Conservation (phyloP, 2,888 invertebrate species). For the Cheilosia impressa region DNA sequence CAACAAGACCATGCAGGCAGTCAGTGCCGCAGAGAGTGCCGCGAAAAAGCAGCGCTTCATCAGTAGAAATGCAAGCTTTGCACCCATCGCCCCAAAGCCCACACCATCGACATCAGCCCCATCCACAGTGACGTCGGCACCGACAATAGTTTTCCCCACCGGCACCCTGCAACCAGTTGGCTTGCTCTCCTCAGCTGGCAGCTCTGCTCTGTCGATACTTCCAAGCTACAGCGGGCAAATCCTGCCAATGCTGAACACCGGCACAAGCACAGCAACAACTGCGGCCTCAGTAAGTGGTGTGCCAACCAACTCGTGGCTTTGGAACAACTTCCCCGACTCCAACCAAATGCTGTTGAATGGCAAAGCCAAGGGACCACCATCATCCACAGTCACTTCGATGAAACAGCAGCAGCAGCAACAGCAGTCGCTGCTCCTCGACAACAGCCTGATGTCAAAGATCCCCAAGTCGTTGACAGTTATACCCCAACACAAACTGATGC, state of each 20-base stretch:
- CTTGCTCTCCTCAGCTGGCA: conserved; percentile 26
- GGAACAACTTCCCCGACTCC: conserved; percentile 82
- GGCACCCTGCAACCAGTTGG: conserved; percentile 51
- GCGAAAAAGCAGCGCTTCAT: conserved; percentile 53
- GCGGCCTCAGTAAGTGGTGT: conserved; percentile 48
- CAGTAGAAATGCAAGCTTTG: conserved; percentile 31
- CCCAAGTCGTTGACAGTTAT: conserved; percentile 93
- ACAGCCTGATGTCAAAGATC: conserved; percentile 88
- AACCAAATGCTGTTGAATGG: conserved; percentile 81
- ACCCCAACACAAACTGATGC: conserved; percentile 85
- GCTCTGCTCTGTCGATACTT: conserved; percentile 40
- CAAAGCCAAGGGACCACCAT: conserved; percentile 78
- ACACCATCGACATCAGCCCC: conserved; percentile 53
- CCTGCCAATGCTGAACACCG: conserved; percentile 37
- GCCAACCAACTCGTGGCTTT: conserved; percentile 78
- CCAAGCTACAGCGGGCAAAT: conserved; percentile 50
- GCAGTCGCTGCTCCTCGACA: conserved; percentile 81
- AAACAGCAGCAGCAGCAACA: conserved; percentile 78
- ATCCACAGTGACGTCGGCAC: conserved; percentile 48
- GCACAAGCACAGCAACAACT: conserved; percentile 38
- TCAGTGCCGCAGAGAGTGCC: conserved; percentile 28
- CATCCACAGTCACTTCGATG: conserved; percentile 58
- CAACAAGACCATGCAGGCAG: conserved; percentile 63
- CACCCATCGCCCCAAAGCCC: conserved; percentile 56
- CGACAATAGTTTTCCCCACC: conserved; percentile 48